Base-by-base conservation (phyloP, 2,888 invertebrate species). In the Orchesella flavescens region DNA sequence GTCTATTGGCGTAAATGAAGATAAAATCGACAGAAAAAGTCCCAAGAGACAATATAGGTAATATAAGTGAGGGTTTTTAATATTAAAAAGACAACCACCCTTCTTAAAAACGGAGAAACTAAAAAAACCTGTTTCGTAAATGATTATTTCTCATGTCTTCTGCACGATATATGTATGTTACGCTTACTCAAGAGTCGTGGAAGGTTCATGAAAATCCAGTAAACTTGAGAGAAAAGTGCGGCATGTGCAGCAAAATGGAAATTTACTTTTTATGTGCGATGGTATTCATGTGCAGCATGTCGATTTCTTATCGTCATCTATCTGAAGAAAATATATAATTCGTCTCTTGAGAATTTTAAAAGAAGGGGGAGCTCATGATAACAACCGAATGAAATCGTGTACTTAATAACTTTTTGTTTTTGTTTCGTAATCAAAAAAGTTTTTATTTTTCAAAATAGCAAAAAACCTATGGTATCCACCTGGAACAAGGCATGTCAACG, bases 1-100 rank as follows among this genome's bases (percentile, higher is more conserved):
- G 71, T 23, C 77, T 77, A 77, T 82, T 82, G 76, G 71, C 75
- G 69, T 81, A 81, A 81, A 81, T 75, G 81, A 82, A 82, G 82
- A 82, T 82, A 82, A 82, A 82, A 82, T 82, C 82, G 69, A 76
- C 61, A 15, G 69, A 76, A 82, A 73, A 24, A 24, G 82, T 71
- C 82, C 72, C 82, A 24, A 0, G 82, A 53, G 82, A 81, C 34
- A 34, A 34, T 34, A 34, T 34, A 34, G 34, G 34, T 34, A 17
- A 17, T 34, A 34, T 34, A 34, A n/a, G 34, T 7, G 3, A 34
- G 7, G 34, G 34, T 34, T 34, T 34, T 34, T 34, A 34, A 34
- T 34, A 34, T 34, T 34, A 34, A 34, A 34, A 34, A 34, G 34
- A 34, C 34, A 34, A 34, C 34, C 7, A 34, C 2, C 34, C 34